Percentiles rank a stretch among this genome's conserved stretches.
Evolutionary conservation across 2,113 vertebrate genomes (phyloP).

Genomic region (Notiomystis cincta): DNA sequence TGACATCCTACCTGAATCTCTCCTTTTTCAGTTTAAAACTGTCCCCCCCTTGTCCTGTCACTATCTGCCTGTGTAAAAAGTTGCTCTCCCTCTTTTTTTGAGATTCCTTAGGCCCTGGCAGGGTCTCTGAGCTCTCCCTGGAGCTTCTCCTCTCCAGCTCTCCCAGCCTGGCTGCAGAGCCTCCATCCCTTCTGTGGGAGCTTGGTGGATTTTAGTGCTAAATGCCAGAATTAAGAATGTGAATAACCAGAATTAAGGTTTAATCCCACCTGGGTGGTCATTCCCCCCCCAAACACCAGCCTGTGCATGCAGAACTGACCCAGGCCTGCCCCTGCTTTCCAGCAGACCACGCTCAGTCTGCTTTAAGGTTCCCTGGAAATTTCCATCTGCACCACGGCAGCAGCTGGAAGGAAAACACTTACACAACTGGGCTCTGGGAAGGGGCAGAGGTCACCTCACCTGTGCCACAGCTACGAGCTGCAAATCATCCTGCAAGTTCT

Average conservation of each 20-base stretch:
- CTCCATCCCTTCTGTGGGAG: not conserved
- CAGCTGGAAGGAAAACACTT: not conserved
- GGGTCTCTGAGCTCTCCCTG: too few relatives aligned
- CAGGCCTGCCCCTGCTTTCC: not conserved
- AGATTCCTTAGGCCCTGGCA: too few relatives aligned
- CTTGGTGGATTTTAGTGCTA: not conserved
- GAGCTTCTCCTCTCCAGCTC: too few relatives aligned
- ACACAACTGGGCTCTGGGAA: not conserved
- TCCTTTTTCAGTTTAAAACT: too few relatives aligned
- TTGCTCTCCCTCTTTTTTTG: too few relatives aligned
- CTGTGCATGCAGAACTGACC: not conserved
- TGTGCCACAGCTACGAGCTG: not conserved
- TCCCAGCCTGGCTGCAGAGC: not conserved
- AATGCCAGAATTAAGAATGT: not conserved
- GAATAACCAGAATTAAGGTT: not conserved
- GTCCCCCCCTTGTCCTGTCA: too few relatives aligned
- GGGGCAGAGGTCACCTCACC: conserved; percentile 26
- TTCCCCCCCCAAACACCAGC: not conserved
- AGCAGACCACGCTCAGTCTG: not conserved
- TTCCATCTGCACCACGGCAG: not conserved
- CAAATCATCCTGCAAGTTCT: not conserved
- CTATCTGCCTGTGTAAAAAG: too few relatives aligned
- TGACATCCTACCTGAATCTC: too few relatives aligned
- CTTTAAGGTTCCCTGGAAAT: conserved; percentile 9
- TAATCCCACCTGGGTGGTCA: accelerated